Conservation (phyloP, 2,113 vertebrate species). For the Syrmaticus mikado region DNA sequence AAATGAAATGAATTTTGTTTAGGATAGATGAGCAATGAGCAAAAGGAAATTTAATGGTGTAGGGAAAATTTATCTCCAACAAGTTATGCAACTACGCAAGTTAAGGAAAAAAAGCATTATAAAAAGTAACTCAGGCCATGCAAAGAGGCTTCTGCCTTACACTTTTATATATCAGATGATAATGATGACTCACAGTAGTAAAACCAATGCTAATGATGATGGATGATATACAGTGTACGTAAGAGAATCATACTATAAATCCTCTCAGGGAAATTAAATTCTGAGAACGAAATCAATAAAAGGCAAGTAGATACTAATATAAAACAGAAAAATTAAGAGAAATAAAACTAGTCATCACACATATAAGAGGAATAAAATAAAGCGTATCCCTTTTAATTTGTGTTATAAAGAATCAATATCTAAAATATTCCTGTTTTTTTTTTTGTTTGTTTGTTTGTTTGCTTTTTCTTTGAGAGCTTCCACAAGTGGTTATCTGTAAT, state of each 20-base stretch:
- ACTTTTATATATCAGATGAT: background rate
- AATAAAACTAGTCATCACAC: background rate
- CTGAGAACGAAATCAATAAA: constrained; percentile 25
- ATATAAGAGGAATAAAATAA: background rate
- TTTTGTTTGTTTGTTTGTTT: too few species aligned
- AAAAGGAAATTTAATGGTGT: background rate
- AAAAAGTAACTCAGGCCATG: background rate
- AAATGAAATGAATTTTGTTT: background rate
- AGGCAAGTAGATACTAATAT: background rate
- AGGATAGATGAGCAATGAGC: background rate
- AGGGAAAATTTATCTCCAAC: background rate
- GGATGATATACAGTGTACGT: background rate
- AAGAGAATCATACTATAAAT: background rate
- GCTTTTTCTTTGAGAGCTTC: background rate
- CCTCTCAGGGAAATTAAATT: constrained; percentile 6
- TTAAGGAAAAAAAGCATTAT: background rate
- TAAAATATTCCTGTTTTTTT: background rate
- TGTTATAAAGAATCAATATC: background rate
- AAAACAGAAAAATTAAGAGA: background rate
- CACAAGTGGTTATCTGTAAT: background rate
- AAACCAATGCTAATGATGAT: background rate
- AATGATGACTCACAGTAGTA: background rate
- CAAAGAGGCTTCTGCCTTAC: background rate
- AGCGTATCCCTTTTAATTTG: background rate
- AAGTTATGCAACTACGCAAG: background rate